Evolutionary conservation across 2,888 invertebrate species (phyloP).

Genomic region (Cosmorhoe ocellata): DNA sequence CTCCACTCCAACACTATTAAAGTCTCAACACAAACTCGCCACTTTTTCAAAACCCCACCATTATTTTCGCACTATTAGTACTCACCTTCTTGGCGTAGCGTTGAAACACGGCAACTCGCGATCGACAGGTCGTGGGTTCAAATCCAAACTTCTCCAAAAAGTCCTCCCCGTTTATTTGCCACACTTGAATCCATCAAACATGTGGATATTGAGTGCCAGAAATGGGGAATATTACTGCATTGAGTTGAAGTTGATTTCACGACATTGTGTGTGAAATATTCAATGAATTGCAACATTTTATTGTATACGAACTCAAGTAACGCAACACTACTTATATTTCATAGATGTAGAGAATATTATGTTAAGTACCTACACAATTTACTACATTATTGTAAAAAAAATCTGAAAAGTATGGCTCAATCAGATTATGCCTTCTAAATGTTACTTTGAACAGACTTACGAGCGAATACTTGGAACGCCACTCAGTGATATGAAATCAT

Average conservation of each 20-base stretch:
- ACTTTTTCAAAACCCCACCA: neutral
- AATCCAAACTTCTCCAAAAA: constrained; percentile 38
- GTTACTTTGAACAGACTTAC: too few species aligned
- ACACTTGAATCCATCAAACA: constrained; percentile 72
- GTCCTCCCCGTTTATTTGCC: constrained; percentile 72
- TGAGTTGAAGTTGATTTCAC: constrained; percentile 65
- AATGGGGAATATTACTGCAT: constrained; percentile 64
- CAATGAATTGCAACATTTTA: constrained; percentile 61
- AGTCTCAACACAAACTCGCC: too few species aligned
- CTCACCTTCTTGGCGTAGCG: constrained; percentile 35
- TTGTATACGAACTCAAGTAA: neutral
- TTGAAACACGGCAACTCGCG: constrained; percentile 9
- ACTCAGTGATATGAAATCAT: too few species aligned
- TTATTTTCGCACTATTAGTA: constrained; percentile 17
- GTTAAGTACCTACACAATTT: too few species aligned
- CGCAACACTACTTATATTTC: too few species aligned
- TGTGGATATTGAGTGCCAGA: constrained; percentile 71
- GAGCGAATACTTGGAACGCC: too few species aligned
- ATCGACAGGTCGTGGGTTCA: constrained; percentile 50
- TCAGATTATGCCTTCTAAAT: too few species aligned
- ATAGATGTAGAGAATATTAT: too few species aligned
- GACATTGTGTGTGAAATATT: constrained; percentile 50
- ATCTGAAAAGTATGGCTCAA: too few species aligned
- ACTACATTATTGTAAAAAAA: too few species aligned
- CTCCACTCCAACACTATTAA: too few species aligned